phyloP scores from a whole-genome alignment of 2,113 vertebrate species.

The Tricholaema leucomelas region DNA sequence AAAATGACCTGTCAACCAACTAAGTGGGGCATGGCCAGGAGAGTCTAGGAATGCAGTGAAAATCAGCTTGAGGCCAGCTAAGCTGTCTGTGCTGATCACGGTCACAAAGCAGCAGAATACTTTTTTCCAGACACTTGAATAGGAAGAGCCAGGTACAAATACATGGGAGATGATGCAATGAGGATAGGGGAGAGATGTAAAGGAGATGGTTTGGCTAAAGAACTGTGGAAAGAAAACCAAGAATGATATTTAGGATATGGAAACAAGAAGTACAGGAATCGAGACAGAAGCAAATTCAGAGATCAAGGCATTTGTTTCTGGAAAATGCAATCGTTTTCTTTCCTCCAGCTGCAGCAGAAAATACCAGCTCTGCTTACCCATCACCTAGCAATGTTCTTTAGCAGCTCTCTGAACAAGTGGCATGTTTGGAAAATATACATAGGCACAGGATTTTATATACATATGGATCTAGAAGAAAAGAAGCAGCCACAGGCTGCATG shows the following conservation, averaged over 20 bases:
- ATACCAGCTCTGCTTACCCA: not conserved
- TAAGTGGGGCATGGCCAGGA: not conserved
- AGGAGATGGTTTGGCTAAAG: not conserved
- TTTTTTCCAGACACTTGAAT: slow-evolving; percentile 2
- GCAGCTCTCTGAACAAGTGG: not conserved
- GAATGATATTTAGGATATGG: slow-evolving; percentile 21
- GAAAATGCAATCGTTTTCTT: slow-evolving; percentile 12
- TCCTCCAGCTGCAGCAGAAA: not conserved
- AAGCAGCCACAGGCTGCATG: not conserved
- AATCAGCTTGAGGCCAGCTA: not conserved
- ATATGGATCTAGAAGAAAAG: too few species aligned
- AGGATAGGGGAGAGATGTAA: not conserved
- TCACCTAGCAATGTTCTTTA: not conserved
- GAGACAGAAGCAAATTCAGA: not conserved
- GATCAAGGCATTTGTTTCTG: slow-evolving; percentile 11
- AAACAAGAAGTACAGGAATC: not conserved
- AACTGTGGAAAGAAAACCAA: not conserved
- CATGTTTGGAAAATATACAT: not conserved
- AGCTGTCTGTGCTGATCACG: not conserved
- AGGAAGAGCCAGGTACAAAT: not conserved
- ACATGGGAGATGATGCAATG: not conserved
- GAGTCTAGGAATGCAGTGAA: not conserved
- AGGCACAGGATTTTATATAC: not conserved
- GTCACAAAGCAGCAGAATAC: not conserved
- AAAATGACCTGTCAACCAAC: not conserved